These are phyloP conservation scores for Trachelipus rathkii DNA, from an alignment of 1,140 invertebrate genomes.

Conservation along the genomic window DNA sequence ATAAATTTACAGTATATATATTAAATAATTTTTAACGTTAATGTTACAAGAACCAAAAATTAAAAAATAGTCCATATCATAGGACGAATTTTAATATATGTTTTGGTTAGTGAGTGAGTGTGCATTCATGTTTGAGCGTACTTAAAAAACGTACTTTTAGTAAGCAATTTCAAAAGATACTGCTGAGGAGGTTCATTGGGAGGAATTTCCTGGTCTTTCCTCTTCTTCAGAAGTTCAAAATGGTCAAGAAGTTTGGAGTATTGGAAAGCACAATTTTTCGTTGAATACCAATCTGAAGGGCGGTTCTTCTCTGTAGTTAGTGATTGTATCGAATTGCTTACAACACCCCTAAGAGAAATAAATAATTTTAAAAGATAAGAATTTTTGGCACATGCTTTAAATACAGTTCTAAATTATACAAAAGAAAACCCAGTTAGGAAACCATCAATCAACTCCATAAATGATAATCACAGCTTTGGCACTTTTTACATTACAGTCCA, in stretches of 20 bases:
- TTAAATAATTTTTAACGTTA: too few species aligned
- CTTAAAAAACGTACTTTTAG: background rate
- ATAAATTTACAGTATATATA: too few species aligned
- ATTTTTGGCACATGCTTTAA: background rate
- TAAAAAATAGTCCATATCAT: too few species aligned
- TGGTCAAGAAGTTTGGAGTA: conserved; percentile 78
- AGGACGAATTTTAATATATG: too few species aligned
- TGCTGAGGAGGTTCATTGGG: background rate
- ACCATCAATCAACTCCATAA: background rate
- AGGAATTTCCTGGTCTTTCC: conserved; percentile 60
- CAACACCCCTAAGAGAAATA: conserved; percentile 63
- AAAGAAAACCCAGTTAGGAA: background rate
- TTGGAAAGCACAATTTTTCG: conserved; percentile 85
- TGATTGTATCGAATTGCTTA: conserved; percentile 70
- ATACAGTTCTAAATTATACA: background rate
- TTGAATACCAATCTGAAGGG: conserved; percentile 83
- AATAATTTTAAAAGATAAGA: background rate
- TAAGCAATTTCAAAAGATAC: background rate
- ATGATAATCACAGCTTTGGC: background rate
- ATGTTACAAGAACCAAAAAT: too few species aligned
- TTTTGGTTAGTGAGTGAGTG: too few species aligned
- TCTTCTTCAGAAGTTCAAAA: conserved; percentile 79
- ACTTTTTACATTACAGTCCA: too few species aligned
- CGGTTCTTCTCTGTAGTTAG: conserved; percentile 62
- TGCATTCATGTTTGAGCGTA: too few species aligned